Conservation (phyloP, 2,113 vertebrate genomes). For the Nasalis larvatus region DNA sequence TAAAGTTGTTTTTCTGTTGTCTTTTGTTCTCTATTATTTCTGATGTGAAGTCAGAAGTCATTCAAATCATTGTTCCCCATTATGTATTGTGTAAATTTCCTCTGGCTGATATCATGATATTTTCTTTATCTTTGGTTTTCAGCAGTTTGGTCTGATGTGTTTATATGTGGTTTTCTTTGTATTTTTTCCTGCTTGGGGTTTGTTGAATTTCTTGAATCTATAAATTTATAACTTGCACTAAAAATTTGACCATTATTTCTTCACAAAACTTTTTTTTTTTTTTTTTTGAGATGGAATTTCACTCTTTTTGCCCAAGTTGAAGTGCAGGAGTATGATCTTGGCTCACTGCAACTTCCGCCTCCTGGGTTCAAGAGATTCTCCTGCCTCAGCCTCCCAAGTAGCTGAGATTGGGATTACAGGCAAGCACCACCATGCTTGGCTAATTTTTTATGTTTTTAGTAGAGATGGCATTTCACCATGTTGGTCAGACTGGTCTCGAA, state of each 20-base stretch:
- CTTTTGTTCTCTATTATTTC: not conserved
- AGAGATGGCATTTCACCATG: no score
- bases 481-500: no score
- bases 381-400: no score
- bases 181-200: not conserved
- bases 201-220: not conserved
- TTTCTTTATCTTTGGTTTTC: slow-evolving; percentile 25
- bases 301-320: no score
- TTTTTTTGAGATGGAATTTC: no score
- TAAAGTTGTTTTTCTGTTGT: not conserved
- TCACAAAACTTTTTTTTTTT: not conserved
- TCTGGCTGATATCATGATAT: not conserved
- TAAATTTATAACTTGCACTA: slow-evolving; percentile 1
- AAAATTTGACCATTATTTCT: not conserved
- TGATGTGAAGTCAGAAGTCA: not conserved
- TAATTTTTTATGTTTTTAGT: no score
- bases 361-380: no score
- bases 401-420: no score
- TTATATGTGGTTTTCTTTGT: not conserved
- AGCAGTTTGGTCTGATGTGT: not conserved
- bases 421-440: no score
- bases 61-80: not conserved
- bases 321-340: no score
- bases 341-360: no score
- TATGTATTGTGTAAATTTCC: not conserved